Percentiles rank a stretch among this genome's conserved stretches.
These are phyloP conservation scores for Drosophila gaucha DNA, from an alignment of 2,888 invertebrate species.

Conservation along the genomic window DNA sequence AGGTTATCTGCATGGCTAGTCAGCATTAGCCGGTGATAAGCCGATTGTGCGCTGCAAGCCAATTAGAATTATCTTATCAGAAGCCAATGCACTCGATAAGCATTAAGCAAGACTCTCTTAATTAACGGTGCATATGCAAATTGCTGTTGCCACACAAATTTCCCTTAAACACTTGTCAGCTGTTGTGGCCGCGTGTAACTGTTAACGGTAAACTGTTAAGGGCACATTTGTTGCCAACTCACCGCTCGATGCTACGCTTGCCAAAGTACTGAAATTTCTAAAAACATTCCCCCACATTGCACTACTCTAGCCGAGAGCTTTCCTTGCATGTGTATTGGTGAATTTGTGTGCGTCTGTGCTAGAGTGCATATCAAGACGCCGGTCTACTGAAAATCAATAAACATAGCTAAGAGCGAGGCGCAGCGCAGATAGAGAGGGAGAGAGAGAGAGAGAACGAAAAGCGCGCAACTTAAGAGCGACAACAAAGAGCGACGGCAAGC, in stretches of 20 bases:
- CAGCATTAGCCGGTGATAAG: constrained; percentile 24
- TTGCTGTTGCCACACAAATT: not conserved
- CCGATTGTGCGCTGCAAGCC: not conserved
- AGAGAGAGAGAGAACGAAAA: not conserved
- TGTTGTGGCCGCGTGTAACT: constrained; percentile 18
- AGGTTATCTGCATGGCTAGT: constrained; percentile 30
- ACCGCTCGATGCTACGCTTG: constrained; percentile 47
- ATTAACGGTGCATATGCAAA: not conserved
- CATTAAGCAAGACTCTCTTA: not conserved
- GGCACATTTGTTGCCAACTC: constrained; percentile 4
- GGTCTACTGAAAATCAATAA: constrained; percentile 63
- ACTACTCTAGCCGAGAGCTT: constrained; percentile 45
- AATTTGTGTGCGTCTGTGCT: constrained; percentile 13
- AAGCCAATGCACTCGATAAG: not conserved
- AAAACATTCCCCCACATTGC: constrained; percentile 26
- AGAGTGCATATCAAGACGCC: constrained; percentile 14
- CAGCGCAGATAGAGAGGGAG: not conserved
- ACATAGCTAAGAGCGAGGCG: constrained; percentile 16
- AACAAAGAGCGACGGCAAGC: not conserved
- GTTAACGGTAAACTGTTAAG: constrained; percentile 7
- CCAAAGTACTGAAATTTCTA: constrained; percentile 50
- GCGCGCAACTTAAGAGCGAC: not conserved
- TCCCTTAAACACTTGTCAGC: constrained; percentile 26
- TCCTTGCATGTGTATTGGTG: constrained; percentile 25
- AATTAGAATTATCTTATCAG: constrained; percentile 32